phyloP scores from a whole-genome alignment of 2,797 vertebrate genomes.

The Clarias platycephalus region DNA sequence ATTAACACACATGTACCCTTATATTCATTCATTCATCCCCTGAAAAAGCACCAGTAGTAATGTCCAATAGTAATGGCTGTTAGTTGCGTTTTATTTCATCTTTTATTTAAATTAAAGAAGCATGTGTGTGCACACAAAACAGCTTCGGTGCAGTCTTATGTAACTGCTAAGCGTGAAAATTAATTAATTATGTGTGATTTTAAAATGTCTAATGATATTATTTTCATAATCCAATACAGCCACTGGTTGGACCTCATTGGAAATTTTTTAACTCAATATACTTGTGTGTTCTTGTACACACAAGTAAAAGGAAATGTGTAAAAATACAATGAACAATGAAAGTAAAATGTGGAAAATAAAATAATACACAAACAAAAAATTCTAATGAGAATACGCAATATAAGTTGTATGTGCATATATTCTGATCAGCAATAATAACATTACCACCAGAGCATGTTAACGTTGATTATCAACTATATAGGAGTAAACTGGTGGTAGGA shows the following conservation, averaged over 20 bases:
- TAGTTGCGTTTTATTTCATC: not conserved
- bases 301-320: not conserved
- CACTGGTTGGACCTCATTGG: not conserved
- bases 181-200: not conserved
- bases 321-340: not conserved
- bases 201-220: not conserved
- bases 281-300: not conserved
- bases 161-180: not conserved
- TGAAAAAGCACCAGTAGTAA: not conserved
- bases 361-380: not conserved
- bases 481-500: too few relatives aligned
- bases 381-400: not conserved
- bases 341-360: not conserved
- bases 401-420: too few relatives aligned
- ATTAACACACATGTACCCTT: not conserved
- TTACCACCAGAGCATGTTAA: too few relatives aligned
- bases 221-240: not conserved
- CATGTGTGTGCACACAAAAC: not conserved
- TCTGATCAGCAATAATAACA: too few relatives aligned
- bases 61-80: not conserved
- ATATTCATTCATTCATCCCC: not conserved
- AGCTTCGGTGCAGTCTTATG: not conserved
- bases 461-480: too few relatives aligned
- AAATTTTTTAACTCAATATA: not conserved
- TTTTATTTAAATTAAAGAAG: not conserved